Evolutionary conservation across 2,113 vertebrate genomes (phyloP).

Genomic region (Falcunculus frontatus): DNA sequence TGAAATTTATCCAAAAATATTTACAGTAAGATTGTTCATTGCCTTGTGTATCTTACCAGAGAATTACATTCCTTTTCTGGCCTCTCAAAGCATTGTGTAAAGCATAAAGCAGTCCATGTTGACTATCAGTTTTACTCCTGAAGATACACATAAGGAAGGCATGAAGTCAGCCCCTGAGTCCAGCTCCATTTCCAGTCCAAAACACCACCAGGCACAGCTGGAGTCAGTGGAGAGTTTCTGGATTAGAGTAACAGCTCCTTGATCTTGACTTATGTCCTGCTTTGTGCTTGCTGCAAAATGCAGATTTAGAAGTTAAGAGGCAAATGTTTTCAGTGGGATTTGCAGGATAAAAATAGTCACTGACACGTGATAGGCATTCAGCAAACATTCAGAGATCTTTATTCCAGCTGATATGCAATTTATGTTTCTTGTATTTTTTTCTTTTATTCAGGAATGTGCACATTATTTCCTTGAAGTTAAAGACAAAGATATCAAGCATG

Average conservation of each 20-base stretch:
- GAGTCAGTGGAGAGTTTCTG: neutral
- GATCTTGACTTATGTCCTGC: neutral
- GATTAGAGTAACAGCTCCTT: neutral
- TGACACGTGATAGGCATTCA: neutral
- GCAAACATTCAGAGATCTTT: neutral
- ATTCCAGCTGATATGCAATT: neutral
- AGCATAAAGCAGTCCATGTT: neutral
- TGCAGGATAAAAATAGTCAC: neutral
- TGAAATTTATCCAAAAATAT: neutral
- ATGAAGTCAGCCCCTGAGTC: neutral
- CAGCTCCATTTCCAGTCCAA: neutral
- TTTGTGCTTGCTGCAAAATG: neutral
- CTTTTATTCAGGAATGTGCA: conserved; percentile 86
- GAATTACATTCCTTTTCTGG: neutral
- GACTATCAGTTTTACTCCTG: neutral
- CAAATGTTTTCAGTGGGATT: neutral
- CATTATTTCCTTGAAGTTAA: conserved; percentile 99
- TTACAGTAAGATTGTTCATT: neutral
- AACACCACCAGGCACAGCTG: neutral
- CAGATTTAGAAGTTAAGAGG: neutral
- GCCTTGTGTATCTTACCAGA: neutral
- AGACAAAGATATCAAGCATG: conserved; percentile 98
- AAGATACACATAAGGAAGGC: neutral
- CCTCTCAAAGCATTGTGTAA: neutral
- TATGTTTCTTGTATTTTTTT: conserved; percentile 5